Percentiles rank a stretch among this genome's conserved stretches.
Conservation (phyloP, 2,797 vertebrate genomes). For the Loriculus beryllinus region DNA sequence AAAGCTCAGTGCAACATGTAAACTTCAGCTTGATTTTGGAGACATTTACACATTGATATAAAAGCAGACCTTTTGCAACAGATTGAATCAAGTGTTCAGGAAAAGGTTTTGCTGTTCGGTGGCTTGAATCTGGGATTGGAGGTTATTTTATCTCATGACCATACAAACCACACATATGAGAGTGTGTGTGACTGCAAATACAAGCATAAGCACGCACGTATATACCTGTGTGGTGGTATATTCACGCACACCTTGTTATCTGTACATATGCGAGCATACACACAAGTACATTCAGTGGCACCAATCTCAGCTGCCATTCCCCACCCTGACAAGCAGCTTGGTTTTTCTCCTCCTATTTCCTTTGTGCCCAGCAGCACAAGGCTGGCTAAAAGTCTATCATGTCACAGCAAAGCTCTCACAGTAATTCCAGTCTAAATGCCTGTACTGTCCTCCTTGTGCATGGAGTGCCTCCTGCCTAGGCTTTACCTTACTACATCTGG, state of each 20-base stretch:
- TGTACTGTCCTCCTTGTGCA: background rate
- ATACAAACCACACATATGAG: background rate
- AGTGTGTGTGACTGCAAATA: background rate
- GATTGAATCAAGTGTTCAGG: background rate
- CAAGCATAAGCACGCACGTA: background rate
- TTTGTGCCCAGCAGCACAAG: background rate
- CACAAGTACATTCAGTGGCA: background rate
- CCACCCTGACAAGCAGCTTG: background rate
- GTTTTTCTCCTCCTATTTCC: background rate
- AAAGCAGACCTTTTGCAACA: background rate
- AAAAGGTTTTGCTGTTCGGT: background rate
- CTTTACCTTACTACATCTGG: background rate
- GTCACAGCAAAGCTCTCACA: background rate
- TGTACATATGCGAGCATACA: accelerated
- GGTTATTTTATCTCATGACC: background rate
- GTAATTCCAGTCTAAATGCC: background rate
- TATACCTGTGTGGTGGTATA: background rate
- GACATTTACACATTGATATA: background rate
- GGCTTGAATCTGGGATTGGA: background rate
- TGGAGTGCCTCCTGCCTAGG: background rate
- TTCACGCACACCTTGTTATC: background rate
- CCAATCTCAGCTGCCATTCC: background rate
- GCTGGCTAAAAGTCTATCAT: background rate
- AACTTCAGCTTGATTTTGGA: background rate
- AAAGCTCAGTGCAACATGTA: background rate